Conservation (phyloP, 2,888 invertebrate species). For the Phorcus lineatus region DNA sequence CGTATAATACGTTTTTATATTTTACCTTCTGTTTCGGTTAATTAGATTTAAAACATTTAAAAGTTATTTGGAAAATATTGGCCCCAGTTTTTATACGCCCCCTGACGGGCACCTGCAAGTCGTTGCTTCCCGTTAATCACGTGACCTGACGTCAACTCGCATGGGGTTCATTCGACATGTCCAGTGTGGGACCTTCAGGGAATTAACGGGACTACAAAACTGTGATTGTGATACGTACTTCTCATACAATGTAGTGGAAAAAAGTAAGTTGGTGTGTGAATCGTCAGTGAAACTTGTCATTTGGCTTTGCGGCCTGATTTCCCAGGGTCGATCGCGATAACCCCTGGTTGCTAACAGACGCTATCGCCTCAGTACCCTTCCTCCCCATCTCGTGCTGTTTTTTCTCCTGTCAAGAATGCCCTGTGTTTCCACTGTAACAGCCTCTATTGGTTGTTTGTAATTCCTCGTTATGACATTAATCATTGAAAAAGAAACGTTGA, state of each 20-base stretch:
- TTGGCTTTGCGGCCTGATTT: too few species aligned
- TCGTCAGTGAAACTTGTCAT: too few species aligned
- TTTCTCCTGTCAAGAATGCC: too few species aligned
- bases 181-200: background rate
- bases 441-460: too few species aligned
- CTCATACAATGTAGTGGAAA: background rate
- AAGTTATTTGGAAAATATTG: background rate
- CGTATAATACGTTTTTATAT: too few species aligned
- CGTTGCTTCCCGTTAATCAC: background rate
- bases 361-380: background rate
- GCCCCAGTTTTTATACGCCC: background rate
- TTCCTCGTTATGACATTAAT: too few species aligned
- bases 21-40: too few species aligned
- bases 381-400: too few species aligned
- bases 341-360: constrained; percentile 5
- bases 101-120: background rate
- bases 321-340: background rate
- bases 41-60: too few species aligned
- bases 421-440: too few species aligned
- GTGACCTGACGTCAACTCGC: constrained; percentile 4
- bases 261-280: background rate
- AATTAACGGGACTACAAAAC: background rate
- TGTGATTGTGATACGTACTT: background rate
- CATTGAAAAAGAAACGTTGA: too few species aligned
- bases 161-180: background rate